Conservation (phyloP, 2,797 vertebrate species). For the Liparis tanakae region DNA sequence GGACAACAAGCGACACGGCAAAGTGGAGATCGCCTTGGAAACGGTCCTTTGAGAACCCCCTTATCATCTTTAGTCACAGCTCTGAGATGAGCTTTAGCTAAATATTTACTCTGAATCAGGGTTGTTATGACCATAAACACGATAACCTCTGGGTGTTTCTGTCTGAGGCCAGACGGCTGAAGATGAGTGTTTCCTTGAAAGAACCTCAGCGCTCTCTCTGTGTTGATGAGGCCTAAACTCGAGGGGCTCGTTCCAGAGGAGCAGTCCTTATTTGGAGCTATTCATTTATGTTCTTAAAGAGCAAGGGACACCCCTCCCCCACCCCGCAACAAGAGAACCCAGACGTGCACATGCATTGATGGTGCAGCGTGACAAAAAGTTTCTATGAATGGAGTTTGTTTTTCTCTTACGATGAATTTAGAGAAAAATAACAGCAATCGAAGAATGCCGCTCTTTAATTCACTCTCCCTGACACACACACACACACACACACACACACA, state of each 20-base stretch:
- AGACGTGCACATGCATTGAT: too few relatives aligned
- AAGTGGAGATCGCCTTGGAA: neutral
- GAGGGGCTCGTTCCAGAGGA: neutral
- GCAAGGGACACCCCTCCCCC: neutral
- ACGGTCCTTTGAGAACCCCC: neutral
- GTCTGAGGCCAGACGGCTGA: slow-evolving; percentile 1
- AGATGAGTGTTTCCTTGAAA: slow-evolving; percentile 13
- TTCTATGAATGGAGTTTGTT: too few relatives aligned
- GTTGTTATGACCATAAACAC: neutral
- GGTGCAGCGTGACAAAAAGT: too few relatives aligned
- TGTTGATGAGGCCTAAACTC: neutral
- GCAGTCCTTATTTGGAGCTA: neutral
- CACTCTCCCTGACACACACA: neutral
- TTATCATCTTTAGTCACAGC: neutral
- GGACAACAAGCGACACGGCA: neutral
- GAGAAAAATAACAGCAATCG: neutral
- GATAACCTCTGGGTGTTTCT: slow-evolving; percentile 11
- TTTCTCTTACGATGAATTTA: neutral
- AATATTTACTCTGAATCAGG: slow-evolving; percentile 12
- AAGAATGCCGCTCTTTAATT: neutral
- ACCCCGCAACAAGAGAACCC: too few relatives aligned
- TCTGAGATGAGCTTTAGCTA: slow-evolving; percentile 1
- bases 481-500: slow-evolving; percentile 11
- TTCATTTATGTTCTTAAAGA: neutral
- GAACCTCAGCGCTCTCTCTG: neutral